phyloP scores from a whole-genome alignment of 1,140 invertebrate species.

The Zaprionus inermis region DNA sequence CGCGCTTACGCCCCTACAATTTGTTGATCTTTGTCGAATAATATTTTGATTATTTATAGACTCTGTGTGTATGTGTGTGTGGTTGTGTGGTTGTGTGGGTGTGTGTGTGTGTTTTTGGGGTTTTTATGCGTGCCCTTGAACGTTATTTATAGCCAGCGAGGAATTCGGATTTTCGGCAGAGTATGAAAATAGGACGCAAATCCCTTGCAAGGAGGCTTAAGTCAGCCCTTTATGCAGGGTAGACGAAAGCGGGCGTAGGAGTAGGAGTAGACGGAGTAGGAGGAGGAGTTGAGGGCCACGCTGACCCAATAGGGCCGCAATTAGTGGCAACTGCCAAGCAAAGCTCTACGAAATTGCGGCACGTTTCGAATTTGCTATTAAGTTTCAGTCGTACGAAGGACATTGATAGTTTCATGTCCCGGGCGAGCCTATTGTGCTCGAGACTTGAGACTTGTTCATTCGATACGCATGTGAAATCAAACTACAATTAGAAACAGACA shows the following conservation, averaged over 20 bases:
- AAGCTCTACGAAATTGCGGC: slow-evolving; percentile 53
- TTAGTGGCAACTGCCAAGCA: slow-evolving; percentile 62
- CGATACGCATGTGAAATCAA: slow-evolving; percentile 78
- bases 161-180: neutral
- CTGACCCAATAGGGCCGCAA: slow-evolving; percentile 64
- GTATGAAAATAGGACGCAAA: slow-evolving; percentile 15
- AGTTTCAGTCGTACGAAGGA: slow-evolving; percentile 48
- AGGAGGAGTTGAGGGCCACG: neutral
- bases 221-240: slow-evolving; percentile 19
- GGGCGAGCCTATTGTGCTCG: slow-evolving; percentile 11
- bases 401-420: neutral
- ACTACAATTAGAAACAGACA: slow-evolving; percentile 76
- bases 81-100: no score
- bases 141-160: neutral
- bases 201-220: slow-evolving; percentile 34
- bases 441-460: slow-evolving; percentile 54
- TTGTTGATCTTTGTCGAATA: slow-evolving; percentile 5
- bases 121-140: neutral
- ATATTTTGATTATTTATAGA: neutral
- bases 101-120: neutral
- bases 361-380: slow-evolving; percentile 67
- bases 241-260: neutral
- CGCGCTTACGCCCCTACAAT: neutral
- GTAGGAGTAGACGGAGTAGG: neutral
- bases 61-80: neutral